Percentiles rank a stretch among this genome's conserved stretches.
These are phyloP conservation scores for Mellilla xanthometata DNA, from an alignment of 2,888 invertebrate species.

Conservation along the genomic window DNA sequence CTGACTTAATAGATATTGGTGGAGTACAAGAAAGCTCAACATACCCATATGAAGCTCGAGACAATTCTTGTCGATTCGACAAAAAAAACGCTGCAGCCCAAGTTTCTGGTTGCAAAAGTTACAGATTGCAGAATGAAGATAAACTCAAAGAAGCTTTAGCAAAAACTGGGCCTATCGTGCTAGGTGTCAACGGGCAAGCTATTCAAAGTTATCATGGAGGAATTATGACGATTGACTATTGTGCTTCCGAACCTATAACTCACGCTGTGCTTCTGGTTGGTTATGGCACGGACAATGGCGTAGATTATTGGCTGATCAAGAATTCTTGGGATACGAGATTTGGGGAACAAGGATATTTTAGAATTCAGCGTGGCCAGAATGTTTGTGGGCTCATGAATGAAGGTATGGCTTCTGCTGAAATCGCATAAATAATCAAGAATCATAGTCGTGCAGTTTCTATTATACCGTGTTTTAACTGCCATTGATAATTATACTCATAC, in stretches of 20 bases:
- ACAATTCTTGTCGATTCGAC: not conserved
- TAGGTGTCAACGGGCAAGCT: not conserved
- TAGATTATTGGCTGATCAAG: slow-evolving; percentile 8
- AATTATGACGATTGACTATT: not conserved
- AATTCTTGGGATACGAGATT: not conserved
- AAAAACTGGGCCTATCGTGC: not conserved
- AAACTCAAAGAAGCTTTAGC: slow-evolving; percentile 1
- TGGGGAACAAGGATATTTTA: slow-evolving; percentile 2
- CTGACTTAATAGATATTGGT: not conserved
- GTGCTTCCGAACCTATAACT: not conserved
- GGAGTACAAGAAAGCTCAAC: not conserved
- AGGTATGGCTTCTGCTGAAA: too few species aligned
- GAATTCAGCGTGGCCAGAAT: not conserved
- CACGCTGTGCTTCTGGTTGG: slow-evolving; percentile 1
- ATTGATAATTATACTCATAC: too few species aligned
- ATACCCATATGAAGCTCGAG: not conserved
- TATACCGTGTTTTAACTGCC: too few species aligned
- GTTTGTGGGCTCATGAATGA: too few species aligned
- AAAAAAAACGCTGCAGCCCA: not conserved
- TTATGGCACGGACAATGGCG: slow-evolving; percentile 1
- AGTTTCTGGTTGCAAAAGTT: not conserved
- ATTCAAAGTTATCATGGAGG: not conserved
- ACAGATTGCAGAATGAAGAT: not conserved
- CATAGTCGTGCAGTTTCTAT: too few species aligned
- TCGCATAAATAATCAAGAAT: too few species aligned